phyloP scores from a whole-genome alignment of 1,140 invertebrate species.

The Myzus persicae region DNA sequence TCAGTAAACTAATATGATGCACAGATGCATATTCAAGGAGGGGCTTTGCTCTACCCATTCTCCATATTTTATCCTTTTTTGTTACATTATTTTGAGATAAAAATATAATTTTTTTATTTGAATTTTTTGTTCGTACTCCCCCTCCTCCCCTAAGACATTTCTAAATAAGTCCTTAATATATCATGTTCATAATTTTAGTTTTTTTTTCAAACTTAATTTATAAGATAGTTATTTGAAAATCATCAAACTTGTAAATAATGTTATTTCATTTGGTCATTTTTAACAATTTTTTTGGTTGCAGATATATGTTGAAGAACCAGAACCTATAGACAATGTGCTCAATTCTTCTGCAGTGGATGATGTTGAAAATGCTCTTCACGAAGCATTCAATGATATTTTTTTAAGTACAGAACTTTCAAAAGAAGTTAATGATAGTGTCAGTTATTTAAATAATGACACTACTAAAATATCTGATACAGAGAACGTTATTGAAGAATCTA shows the following conservation, averaged over 20 bases:
- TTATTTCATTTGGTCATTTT: neutral
- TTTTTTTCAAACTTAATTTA: neutral
- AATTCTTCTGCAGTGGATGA: neutral
- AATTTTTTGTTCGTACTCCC: no score
- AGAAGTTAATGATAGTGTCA: neutral
- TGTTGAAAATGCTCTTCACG: conserved; percentile 30
- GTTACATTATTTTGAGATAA: no score
- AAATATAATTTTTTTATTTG: no score
- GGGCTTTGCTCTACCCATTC: no score
- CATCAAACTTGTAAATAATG: neutral
- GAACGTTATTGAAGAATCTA: neutral
- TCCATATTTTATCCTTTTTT: no score
- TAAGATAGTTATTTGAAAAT: neutral
- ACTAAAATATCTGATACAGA: neutral
- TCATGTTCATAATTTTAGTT: neutral
- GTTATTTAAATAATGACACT: neutral
- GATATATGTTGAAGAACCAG: conserved; percentile 31
- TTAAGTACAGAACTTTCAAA: neutral
- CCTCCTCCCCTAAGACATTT: no score
- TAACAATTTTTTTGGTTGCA: neutral
- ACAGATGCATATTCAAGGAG: no score
- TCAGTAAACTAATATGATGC: no score
- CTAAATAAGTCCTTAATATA: neutral
- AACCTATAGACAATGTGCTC: neutral
- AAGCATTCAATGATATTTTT: conserved; percentile 44